Conservation (phyloP, 1,140 invertebrate species). For the Drosophila rufa region DNA sequence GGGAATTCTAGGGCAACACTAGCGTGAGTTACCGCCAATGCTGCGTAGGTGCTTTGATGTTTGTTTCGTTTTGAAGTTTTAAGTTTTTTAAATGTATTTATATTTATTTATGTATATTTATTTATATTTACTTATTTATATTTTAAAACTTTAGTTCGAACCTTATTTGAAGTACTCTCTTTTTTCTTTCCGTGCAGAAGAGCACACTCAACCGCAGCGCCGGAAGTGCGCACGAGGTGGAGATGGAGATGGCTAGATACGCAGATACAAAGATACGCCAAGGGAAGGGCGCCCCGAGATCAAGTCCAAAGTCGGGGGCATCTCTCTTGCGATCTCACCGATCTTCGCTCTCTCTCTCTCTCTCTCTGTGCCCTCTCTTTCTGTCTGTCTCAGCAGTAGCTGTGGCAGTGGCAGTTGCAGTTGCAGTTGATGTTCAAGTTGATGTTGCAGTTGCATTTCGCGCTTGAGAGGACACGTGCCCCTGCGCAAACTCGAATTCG, state of each 20-base stretch:
- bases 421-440: conserved; percentile 7
- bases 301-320: conserved; percentile 49
- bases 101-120: no score
- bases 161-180: no score
- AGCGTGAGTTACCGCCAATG: no score
- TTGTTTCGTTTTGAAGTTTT: no score
- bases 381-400: neutral
- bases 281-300: conserved; percentile 31
- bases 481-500: conserved; percentile 53
- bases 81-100: no score
- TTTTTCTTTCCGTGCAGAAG: neutral
- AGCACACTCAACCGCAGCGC: conserved; percentile 66
- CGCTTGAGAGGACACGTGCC: conserved; percentile 81
- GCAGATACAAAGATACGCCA: conserved; percentile 13
- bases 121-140: no score
- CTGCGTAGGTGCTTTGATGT: no score
- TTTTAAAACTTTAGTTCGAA: no score
- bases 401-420: conserved; percentile 5
- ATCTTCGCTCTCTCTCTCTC: neutral
- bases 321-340: conserved; percentile 15
- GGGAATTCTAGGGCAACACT: no score
- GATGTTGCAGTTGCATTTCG: conserved; percentile 66
- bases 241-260: conserved; percentile 43
- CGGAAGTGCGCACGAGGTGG: conserved; percentile 60
- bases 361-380: conserved; percentile 16